Evolutionary conservation across 2,888 invertebrate species (phyloP).

Genomic region (Zaprionus lineosus): DNA sequence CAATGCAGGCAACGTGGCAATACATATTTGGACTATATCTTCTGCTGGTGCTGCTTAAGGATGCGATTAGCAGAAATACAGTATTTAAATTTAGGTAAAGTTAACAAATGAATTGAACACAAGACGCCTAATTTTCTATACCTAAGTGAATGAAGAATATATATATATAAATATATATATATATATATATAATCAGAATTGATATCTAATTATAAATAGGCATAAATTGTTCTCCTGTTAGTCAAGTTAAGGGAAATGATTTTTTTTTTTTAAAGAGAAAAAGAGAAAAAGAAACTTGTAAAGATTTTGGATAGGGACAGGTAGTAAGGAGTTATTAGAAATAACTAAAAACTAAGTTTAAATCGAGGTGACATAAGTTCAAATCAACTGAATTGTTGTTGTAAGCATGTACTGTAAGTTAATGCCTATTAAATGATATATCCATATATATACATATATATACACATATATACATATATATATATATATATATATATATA

Average conservation of each 20-base stretch:
- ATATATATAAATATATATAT: slow-evolving; percentile 10
- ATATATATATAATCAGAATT: slow-evolving; percentile 4
- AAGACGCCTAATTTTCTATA: slow-evolving; percentile 25
- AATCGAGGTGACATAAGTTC: slow-evolving; percentile 25
- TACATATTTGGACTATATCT: slow-evolving; percentile 61
- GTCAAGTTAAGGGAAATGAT: slow-evolving; percentile 42
- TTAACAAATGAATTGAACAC: slow-evolving; percentile 39
- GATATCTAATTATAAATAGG: slow-evolving; percentile 17
- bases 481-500: slow-evolving; percentile 44
- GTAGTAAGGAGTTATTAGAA: slow-evolving; percentile 68
- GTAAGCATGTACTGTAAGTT: slow-evolving; percentile 50
- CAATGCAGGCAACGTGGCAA: slow-evolving; percentile 56
- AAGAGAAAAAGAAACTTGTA: slow-evolving; percentile 60
- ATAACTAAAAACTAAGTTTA: slow-evolving; percentile 69
- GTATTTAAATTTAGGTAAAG: slow-evolving; percentile 72
- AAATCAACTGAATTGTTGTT: slow-evolving; percentile 48
- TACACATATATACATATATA: not conserved
- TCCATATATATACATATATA: slow-evolving; percentile 11
- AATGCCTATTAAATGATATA: slow-evolving; percentile 45
- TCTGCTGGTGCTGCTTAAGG: slow-evolving; percentile 60
- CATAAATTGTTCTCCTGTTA: slow-evolving; percentile 36
- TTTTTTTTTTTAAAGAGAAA: slow-evolving; percentile 51
- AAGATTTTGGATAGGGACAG: slow-evolving; percentile 49
- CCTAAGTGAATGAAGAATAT: slow-evolving; percentile 2
- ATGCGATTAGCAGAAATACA: slow-evolving; percentile 45